These are phyloP conservation scores for Genyomyrus donnyi DNA, from an alignment of 2,113 vertebrate species.

Conservation along the genomic window DNA sequence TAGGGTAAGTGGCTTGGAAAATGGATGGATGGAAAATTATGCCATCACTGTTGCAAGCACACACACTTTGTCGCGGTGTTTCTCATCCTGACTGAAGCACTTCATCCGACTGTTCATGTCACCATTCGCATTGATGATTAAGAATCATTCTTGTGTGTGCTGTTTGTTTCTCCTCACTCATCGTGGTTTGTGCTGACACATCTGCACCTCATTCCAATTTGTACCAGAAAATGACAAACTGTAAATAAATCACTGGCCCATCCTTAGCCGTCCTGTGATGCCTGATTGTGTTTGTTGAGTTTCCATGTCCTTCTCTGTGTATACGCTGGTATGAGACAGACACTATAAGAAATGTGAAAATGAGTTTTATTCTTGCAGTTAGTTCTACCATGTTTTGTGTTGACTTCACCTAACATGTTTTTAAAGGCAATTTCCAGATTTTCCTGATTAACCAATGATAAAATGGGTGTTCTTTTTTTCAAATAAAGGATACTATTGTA, in stretches of 20 bases:
- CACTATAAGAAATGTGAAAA: neutral
- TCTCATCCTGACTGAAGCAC: neutral
- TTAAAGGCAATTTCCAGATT: neutral
- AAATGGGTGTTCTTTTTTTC: neutral
- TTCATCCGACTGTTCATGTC: neutral
- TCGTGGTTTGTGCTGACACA: neutral
- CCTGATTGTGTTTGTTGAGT: neutral
- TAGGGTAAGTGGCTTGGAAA: no score
- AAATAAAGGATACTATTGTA: neutral
- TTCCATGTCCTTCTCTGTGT: neutral
- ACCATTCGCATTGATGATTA: neutral
- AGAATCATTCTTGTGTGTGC: neutral
- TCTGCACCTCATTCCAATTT: neutral
- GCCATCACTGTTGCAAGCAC: neutral
- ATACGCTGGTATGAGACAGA: neutral
- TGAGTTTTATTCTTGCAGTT: neutral
- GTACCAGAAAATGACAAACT: neutral
- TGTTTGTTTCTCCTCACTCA: neutral
- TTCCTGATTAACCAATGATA: neutral
- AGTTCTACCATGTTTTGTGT: neutral
- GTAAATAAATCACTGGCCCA: neutral
- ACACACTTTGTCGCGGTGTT: accelerated
- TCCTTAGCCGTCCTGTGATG: neutral
- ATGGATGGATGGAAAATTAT: no score
- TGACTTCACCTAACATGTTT: neutral